A percentile compares a stretch with the other conserved stretches of the same genome.
These are phyloP conservation scores for Pseudomugil gertrudae DNA, from an alignment of 2,797 vertebrate species.

Conservation along the genomic window DNA sequence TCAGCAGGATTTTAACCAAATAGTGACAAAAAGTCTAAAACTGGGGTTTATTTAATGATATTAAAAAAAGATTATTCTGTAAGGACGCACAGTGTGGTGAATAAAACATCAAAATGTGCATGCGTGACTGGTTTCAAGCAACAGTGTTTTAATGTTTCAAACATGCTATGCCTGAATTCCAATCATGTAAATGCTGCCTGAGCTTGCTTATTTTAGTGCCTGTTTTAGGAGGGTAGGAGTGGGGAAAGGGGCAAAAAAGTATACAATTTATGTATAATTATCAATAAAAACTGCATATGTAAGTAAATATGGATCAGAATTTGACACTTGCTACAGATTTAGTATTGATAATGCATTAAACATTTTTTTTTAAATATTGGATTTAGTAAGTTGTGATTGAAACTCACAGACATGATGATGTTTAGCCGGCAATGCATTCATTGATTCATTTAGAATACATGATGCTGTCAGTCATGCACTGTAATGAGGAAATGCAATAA, in stretches of 20 bases:
- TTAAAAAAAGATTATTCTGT: constrained; percentile 12
- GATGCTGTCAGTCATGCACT: constrained; percentile 38
- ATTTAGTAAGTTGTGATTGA: neutral
- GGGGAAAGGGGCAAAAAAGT: constrained; percentile 31
- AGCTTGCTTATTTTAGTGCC: constrained; percentile 41
- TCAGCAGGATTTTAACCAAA: constrained; percentile 29
- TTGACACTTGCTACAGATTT: constrained; percentile 28
- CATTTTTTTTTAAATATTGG: constrained; percentile 11
- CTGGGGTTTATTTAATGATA: constrained; percentile 28
- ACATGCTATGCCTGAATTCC: constrained; percentile 55
- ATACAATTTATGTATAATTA: constrained; percentile 27
- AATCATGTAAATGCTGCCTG: constrained; percentile 49
- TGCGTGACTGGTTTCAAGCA: constrained; percentile 69
- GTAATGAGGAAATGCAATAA: constrained; percentile 60
- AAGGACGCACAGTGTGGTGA: constrained; percentile 23
- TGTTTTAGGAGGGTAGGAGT: constrained; percentile 8
- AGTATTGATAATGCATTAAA: constrained; percentile 30
- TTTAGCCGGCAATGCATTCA: constrained; percentile 31
- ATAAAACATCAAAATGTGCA: constrained; percentile 41
- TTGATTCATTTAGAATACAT: constrained; percentile 33
- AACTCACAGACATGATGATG: neutral
- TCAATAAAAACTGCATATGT: constrained; percentile 21
- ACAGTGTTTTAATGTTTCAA: constrained; percentile 33
- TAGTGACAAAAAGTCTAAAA: constrained; percentile 17
- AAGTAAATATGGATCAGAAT: constrained; percentile 25